These are phyloP conservation scores for Anaspis maculata DNA, from an alignment of 2,888 invertebrate species.

Conservation along the genomic window DNA sequence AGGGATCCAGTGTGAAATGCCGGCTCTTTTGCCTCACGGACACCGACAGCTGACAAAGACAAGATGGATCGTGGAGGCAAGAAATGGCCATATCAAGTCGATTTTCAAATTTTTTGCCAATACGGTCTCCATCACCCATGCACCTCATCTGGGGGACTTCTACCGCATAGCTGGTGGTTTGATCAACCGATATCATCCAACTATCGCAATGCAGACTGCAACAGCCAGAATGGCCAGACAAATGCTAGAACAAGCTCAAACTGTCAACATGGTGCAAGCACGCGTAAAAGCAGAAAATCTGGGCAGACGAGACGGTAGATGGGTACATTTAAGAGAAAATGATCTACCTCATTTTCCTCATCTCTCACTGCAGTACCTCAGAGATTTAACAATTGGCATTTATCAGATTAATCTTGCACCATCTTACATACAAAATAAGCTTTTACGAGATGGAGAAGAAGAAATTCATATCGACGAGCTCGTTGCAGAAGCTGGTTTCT, in stretches of 20 bases:
- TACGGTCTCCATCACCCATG: slow-evolving; percentile 5
- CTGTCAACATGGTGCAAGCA: slow-evolving; percentile 6
- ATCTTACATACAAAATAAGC: not conserved
- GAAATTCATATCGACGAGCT: not conserved
- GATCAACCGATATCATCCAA: slow-evolving; percentile 4
- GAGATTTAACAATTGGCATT: not conserved
- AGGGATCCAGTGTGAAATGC: slow-evolving; percentile 1
- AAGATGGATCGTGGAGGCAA: too few relatives aligned
- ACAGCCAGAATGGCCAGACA: slow-evolving; percentile 4
- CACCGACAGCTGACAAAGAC: not conserved
- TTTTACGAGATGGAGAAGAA: not conserved
- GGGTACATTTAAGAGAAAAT: not conserved
- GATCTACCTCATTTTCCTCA: not conserved
- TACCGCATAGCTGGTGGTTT: not conserved
- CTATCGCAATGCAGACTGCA: slow-evolving; percentile 7
- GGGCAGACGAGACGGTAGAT: not conserved
- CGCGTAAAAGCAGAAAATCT: slow-evolving; percentile 5
- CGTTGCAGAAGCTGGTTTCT: not conserved
- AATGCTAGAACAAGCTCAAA: slow-evolving; percentile 2
- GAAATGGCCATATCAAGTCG: too few relatives aligned
- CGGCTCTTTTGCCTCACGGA: not conserved
- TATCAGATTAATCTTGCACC: slow-evolving; percentile 1
- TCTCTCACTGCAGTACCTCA: not conserved
- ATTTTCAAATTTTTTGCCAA: slow-evolving; percentile 7
- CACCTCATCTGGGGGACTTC: slow-evolving; percentile 2